Conservation (phyloP, 37 sponge, comb jelly and placozoan genomes). For the Amphimedon queenslandica region DNA sequence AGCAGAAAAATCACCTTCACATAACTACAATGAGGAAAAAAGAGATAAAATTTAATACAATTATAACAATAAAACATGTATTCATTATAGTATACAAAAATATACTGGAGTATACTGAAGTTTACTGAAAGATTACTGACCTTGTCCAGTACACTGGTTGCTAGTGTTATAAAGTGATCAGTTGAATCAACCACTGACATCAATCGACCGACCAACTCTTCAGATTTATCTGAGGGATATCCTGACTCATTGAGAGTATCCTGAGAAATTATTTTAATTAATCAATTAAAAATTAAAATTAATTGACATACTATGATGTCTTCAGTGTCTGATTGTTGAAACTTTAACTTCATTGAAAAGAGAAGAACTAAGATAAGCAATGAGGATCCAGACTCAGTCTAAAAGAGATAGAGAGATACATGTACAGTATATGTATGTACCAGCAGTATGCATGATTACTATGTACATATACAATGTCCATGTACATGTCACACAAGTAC, state of each 20-base stretch:
- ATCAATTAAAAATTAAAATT: no score
- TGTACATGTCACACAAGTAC: conserved; percentile 7
- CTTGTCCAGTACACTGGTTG: conserved; percentile 13
- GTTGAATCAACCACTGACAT: conserved; percentile 49
- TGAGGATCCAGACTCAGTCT: no score
- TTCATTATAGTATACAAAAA: no score
- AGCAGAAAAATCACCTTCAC: neutral
- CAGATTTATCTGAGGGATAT: conserved; percentile 41
- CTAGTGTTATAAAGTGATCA: conserved; percentile 48
- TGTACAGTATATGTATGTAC: no score
- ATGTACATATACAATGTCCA: neutral
- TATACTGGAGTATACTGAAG: no score
- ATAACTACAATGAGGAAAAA: conserved; percentile 5
- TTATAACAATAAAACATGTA: neutral
- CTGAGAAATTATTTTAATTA: conserved; percentile 9
- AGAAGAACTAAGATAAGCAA: no score
- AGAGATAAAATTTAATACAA: neutral
- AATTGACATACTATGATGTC: no score
- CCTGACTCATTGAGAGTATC: conserved; percentile 44
- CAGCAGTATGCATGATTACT: neutral
- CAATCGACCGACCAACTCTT: conserved; percentile 47
- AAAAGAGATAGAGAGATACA: no score
- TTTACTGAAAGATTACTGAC: neutral
- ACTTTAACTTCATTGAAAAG: no score
- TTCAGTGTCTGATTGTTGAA: no score